Evolutionary conservation across 2,113 vertebrate genomes (phyloP).

Genomic region (Hipposideros armiger): DNA sequence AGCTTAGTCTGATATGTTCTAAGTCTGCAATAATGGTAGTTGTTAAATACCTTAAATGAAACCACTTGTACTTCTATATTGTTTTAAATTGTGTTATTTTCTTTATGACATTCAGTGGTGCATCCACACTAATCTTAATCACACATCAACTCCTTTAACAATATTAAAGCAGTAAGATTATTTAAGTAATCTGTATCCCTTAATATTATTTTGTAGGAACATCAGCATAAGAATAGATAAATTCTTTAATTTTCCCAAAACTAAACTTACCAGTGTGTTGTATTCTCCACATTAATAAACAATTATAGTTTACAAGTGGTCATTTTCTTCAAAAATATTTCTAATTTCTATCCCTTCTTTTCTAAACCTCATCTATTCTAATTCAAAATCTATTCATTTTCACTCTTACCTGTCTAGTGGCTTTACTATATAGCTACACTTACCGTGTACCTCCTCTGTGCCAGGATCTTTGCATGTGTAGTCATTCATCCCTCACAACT

Average conservation of each 20-base stretch:
- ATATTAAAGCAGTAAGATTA: conserved; percentile 54
- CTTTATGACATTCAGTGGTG: neutral
- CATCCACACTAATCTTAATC: conserved; percentile 28
- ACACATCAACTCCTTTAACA: conserved; percentile 36
- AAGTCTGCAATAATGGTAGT: conserved; percentile 20
- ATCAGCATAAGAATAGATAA: conserved; percentile 29
- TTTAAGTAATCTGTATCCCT: neutral
- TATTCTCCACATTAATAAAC: neutral
- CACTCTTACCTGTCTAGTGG: neutral
- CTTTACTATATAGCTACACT: conserved; percentile 2
- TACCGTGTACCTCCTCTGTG: neutral
- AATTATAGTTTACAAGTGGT: neutral
- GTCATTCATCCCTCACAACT: neutral
- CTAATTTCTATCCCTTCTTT: conserved; percentile 9
- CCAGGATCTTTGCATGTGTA: conserved; percentile 22
- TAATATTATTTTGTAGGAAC: conserved; percentile 60
- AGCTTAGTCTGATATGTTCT: conserved; percentile 2
- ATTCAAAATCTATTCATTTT: conserved; percentile 28
- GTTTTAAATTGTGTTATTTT: conserved; percentile 34
- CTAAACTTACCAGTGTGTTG: neutral
- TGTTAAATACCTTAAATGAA: conserved; percentile 55
- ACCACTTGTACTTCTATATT: conserved; percentile 20
- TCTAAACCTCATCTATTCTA: conserved; percentile 28
- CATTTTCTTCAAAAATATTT: conserved; percentile 61
- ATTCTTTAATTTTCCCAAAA: conserved; percentile 38